Base-by-base conservation (phyloP, 2,888 invertebrate species). In the Limulus polyphemus region DNA sequence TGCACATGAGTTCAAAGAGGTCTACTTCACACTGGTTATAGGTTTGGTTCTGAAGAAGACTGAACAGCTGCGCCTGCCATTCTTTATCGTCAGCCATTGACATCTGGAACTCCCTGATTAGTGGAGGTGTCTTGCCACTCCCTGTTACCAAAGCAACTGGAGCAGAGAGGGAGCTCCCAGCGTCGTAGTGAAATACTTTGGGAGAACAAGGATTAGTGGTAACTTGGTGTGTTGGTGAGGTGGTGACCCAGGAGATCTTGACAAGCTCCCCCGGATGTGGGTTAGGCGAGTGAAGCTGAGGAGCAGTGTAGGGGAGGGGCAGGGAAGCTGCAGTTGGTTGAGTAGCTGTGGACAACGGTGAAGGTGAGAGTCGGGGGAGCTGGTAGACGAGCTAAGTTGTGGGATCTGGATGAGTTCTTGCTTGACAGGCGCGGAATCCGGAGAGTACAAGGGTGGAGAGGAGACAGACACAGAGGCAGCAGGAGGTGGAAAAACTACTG, bases 21-120 rank as follows among this genome's bases (percentile, higher is more conserved):
- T 97, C 93, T 79, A 95, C 93, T 80, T 93, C 92, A 79, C 91
- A 92, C 83, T 93, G 93, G 83, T 94, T 94, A 82, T 93, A 94
- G 74, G 94, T 92, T 81, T 95, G 94, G 81, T 86, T 92, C 80
- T 95, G 93, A 73, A 97, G 83, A 74, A 95, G 84, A 76, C 86
- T 86, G 79, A 88, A 92, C 65, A 97, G 83, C 74, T 92, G 90
- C 77, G 88, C 87, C 79, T 94, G 94, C 91, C 95, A 94, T 82
- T 95, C 94, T 77, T 90, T 85, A 79, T 95, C 95, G 79, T 95
- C 94, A 73, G 93, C 85, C 68, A 74, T 72, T 70, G 90, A 87
- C 78, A 87, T 87, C 75, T 94, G 88, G 78, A 95, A 90, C 81
- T 95, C 94, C 74, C 91, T 84, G 75, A 93, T 90, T 82, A 92